Evolutionary conservation across 2,888 invertebrate genomes (phyloP).

Genomic region (Hirtodrosophila confusa): DNA sequence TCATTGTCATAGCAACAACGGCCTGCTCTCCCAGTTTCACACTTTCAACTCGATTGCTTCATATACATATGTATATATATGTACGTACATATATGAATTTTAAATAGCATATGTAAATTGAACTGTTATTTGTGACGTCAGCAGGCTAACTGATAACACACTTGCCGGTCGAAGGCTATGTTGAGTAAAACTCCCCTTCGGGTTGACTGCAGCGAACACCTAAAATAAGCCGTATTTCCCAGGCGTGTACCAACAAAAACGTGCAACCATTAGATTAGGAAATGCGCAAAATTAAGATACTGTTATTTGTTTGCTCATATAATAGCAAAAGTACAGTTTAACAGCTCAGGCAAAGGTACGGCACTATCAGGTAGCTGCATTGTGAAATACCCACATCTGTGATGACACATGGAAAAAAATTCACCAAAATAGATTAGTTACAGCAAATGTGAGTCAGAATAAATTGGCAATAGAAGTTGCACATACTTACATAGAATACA

Average conservation of each 20-base stretch:
- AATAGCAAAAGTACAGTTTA: constrained; percentile 37
- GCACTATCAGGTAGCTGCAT: constrained; percentile 26
- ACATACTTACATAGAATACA: background rate
- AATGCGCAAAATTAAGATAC: constrained; percentile 5
- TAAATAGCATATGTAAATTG: constrained; percentile 23
- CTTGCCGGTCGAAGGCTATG: constrained; percentile 8
- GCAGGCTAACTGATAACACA: constrained; percentile 46
- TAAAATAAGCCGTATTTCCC: constrained; percentile 8
- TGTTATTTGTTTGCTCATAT: constrained; percentile 1
- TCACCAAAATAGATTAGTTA: constrained; percentile 17
- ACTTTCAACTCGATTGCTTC: constrained; percentile 21
- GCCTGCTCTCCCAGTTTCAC: constrained; percentile 22
- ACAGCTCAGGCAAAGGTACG: constrained; percentile 11
- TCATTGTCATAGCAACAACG: constrained; percentile 39
- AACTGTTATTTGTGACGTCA: constrained; percentile 69
- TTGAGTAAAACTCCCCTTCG: constrained; percentile 42
- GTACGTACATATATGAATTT: constrained; percentile 1
- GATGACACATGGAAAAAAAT: constrained; percentile 9
- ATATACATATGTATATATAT: background rate
- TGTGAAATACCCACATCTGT: constrained; percentile 9
- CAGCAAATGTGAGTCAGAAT: background rate
- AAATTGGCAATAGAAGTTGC: background rate
- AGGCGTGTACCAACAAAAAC: constrained; percentile 27
- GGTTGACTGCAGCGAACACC: constrained; percentile 15
- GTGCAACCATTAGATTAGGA: constrained; percentile 24